Evolutionary conservation across 2,113 vertebrate species (phyloP).

Genomic region (Tonatia bakeri): DNA sequence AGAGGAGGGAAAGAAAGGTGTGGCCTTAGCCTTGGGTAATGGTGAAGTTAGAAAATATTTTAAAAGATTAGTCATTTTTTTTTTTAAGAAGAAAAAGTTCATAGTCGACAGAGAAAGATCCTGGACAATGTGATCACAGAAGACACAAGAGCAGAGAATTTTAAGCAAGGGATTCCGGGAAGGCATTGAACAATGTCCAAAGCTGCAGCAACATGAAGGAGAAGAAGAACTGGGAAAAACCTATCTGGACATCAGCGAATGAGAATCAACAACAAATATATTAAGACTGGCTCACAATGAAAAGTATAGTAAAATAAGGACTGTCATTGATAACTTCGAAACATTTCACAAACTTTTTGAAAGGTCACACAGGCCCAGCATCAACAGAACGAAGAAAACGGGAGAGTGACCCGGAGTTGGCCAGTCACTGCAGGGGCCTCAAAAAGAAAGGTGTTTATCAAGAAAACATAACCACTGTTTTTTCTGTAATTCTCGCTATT

Average conservation of each 20-base stretch:
- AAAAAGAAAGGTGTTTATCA: constrained; percentile 28
- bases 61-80: background rate
- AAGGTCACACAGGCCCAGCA: background rate
- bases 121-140: background rate
- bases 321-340: constrained; percentile 27
- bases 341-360: constrained; percentile 12
- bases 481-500: constrained; percentile 30
- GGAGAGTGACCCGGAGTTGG: background rate
- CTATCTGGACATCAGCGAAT: background rate
- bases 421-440: background rate
- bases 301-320: background rate
- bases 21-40: background rate
- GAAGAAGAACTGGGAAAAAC: background rate
- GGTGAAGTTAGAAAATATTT: background rate
- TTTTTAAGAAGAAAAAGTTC: background rate
- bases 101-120: constrained; percentile 1
- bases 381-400: background rate
- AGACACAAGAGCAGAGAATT: background rate
- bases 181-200: background rate
- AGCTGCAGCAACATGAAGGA: background rate
- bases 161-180: background rate
- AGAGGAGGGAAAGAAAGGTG: background rate
- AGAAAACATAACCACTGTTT: constrained; percentile 28
- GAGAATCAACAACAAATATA: background rate
- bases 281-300: background rate